A percentile compares a stretch with the other conserved stretches of the same genome.
Conservation (phyloP, 2,797 vertebrate genomes). For the Characodon lateralis region DNA sequence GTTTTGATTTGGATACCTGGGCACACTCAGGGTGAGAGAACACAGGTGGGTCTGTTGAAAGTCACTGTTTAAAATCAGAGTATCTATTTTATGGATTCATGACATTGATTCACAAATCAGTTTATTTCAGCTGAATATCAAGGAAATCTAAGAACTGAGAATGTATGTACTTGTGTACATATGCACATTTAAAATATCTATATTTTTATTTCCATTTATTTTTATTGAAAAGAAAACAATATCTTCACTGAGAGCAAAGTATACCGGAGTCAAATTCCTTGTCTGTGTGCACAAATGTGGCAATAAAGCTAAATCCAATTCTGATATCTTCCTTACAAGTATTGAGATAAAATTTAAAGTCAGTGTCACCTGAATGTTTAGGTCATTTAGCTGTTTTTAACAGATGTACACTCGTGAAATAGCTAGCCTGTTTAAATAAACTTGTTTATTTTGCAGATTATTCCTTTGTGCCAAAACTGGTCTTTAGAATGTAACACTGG, state of each 20-base stretch:
- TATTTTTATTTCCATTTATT: too few relatives aligned
- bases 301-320: too few relatives aligned
- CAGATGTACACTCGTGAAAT: background rate
- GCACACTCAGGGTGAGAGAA: background rate
- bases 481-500: background rate
- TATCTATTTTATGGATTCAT: background rate
- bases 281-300: too few relatives aligned
- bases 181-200: too few relatives aligned
- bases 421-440: background rate
- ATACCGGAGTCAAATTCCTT: too few relatives aligned
- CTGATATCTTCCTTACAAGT: background rate
- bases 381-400: background rate
- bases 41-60: background rate
- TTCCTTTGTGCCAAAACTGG: background rate
- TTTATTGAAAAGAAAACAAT: too few relatives aligned
- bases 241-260: too few relatives aligned
- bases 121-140: background rate
- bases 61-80: background rate
- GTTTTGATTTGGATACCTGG: background rate
- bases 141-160: background rate
- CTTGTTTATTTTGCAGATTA: background rate
- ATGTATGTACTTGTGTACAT: too few relatives aligned
- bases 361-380: background rate
- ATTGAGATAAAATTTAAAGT: background rate
- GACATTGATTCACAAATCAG: background rate